Conservation (phyloP, 2,797 vertebrate genomes). For the Caiman crocodilus region DNA sequence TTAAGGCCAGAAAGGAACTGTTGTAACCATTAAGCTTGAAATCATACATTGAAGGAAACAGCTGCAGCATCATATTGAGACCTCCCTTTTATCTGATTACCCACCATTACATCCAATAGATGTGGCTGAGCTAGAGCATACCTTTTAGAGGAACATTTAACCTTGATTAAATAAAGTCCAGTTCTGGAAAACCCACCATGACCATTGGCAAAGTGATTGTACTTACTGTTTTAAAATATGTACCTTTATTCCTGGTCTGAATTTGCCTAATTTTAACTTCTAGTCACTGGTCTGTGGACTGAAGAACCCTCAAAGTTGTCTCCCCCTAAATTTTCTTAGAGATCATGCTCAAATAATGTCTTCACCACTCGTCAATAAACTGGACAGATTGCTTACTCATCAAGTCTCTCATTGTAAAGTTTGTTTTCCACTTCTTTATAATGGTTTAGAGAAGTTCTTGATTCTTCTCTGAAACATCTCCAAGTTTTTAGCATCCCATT, state of each 20-base stretch:
- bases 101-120: no score
- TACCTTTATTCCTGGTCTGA: neutral
- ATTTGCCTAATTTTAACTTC: neutral
- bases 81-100: no score
- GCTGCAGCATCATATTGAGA: neutral
- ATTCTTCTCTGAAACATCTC: neutral
- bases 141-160: neutral
- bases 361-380: neutral
- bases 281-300: neutral
- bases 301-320: neutral
- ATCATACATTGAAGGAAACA: neutral
- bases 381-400: neutral
- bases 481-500: neutral
- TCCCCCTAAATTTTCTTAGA: neutral
- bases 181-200: neutral
- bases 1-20: neutral
- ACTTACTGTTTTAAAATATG: neutral
- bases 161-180: neutral
- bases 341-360: neutral
- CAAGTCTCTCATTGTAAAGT: neutral
- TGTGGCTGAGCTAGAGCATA: neutral
- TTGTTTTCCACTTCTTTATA: accelerated
- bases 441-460: neutral
- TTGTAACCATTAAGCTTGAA: neutral
- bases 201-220: neutral